phyloP scores from a whole-genome alignment of 2,888 invertebrate species.

The Heliconius ethilla region DNA sequence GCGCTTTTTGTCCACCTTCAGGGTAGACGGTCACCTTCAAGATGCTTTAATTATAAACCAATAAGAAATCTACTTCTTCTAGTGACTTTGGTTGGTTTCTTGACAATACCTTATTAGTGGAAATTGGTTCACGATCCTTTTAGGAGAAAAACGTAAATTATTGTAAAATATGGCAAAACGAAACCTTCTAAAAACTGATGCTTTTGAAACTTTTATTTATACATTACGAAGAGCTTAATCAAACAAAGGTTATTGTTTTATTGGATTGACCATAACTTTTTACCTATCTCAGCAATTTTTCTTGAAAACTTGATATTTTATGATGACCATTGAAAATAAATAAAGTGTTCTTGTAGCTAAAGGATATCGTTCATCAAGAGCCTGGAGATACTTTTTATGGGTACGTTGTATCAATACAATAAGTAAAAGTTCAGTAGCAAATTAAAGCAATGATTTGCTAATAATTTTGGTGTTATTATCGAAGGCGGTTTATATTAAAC shows the following conservation, averaged over 20 bases:
- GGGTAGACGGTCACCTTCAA: conserved; percentile 78
- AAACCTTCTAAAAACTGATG: conserved; percentile 30
- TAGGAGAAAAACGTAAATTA: conserved; percentile 46
- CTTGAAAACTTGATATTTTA: conserved; percentile 10
- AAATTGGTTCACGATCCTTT: conserved; percentile 56
- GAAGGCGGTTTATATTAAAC: conserved; percentile 75
- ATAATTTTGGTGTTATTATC: conserved; percentile 77
- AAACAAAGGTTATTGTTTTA: conserved; percentile 16
- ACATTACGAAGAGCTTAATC: conserved; percentile 30
- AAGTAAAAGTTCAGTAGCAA: conserved; percentile 60
- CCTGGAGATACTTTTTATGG: conserved; percentile 10
- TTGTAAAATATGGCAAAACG: conserved; percentile 30
- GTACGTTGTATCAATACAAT: conserved; percentile 44
- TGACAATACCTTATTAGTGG: conserved; percentile 66
- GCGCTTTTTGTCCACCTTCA: conserved; percentile 66
- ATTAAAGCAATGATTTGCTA: conserved; percentile 76
- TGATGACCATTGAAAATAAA: conserved; percentile 16
- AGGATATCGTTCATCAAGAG: conserved; percentile 11
- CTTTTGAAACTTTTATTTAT: conserved; percentile 26
- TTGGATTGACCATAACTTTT: not conserved
- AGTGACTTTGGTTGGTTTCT: conserved; percentile 54
- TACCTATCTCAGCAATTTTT: conserved; percentile 15
- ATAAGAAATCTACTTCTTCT: conserved; percentile 70
- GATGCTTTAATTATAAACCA: conserved; percentile 75
- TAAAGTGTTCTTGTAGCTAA: conserved; percentile 1